These are phyloP conservation scores for Pristiophorus japonicus DNA, from an alignment of 2,113 vertebrate species.

Conservation along the genomic window DNA sequence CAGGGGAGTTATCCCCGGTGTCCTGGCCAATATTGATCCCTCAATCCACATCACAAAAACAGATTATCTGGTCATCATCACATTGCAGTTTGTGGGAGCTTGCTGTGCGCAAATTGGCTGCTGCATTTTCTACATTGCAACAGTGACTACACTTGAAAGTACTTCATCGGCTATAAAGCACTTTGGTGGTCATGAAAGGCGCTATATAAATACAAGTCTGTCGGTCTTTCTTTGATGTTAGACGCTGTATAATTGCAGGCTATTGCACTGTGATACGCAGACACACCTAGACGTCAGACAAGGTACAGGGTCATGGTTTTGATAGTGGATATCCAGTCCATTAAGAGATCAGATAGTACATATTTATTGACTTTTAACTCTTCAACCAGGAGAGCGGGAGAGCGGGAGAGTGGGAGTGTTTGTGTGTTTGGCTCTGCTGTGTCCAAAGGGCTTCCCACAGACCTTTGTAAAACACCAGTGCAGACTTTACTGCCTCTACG, in stretches of 20 bases:
- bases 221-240: not conserved
- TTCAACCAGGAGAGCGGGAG: not conserved
- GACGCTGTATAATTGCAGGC: not conserved
- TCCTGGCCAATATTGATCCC: too few species aligned
- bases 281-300: not conserved
- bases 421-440: not conserved
- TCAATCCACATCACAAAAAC: too few species aligned
- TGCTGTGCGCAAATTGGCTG: too few species aligned
- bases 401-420: too few species aligned
- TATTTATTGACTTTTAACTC: conserved; percentile 18
- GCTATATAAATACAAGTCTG: not conserved
- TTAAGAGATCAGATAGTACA: not conserved
- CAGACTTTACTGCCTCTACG: not conserved
- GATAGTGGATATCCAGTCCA: not conserved
- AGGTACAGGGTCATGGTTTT: not conserved
- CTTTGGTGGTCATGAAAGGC: too few species aligned
- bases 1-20: too few species aligned
- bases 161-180: not conserved
- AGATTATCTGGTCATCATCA: too few species aligned
- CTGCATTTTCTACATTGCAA: too few species aligned
- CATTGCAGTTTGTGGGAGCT: too few species aligned
- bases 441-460: not conserved
- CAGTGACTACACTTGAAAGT: too few species aligned
- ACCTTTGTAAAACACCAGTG: not conserved
- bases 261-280: not conserved